These are phyloP conservation scores for Archegozetes longisetosus DNA, from an alignment of 1,140 invertebrate species.

Conservation along the genomic window DNA sequence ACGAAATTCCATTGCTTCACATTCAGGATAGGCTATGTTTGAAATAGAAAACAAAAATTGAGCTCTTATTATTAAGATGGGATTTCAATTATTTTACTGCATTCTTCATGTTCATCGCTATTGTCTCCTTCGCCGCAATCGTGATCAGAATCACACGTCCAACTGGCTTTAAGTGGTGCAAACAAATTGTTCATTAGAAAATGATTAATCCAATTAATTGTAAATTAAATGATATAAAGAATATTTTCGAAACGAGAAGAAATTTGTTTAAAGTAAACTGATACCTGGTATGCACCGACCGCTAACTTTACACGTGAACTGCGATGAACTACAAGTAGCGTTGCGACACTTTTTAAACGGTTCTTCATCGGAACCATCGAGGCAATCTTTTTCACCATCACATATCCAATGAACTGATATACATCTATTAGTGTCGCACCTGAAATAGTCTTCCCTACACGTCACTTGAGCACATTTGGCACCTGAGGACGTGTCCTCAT, in stretches of 20 bases:
- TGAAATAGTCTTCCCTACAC: constrained; percentile 87
- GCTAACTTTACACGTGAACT: constrained; percentile 68
- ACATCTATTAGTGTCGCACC: constrained; percentile 79
- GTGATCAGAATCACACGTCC: constrained; percentile 66
- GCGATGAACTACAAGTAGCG: constrained; percentile 63
- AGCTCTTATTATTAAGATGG: not conserved
- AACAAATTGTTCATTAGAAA: constrained; percentile 77
- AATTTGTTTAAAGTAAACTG: constrained; percentile 75
- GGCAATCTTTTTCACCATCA: constrained; percentile 41
- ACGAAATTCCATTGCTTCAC: constrained; percentile 59
- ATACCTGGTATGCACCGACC: constrained; percentile 82
- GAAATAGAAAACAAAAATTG: constrained; percentile 37
- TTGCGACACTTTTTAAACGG: constrained; percentile 38
- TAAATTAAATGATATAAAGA: no score
- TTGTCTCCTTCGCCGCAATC: constrained; percentile 56
- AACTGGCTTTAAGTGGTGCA: constrained; percentile 75
- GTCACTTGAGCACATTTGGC: constrained; percentile 39
- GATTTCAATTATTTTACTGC: constrained; percentile 34
- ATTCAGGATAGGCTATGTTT: constrained; percentile 50
- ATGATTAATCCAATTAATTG: constrained; percentile 65
- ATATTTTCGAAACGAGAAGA: no score
- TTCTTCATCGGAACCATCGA: constrained; percentile 44
- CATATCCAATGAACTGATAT: constrained; percentile 48
- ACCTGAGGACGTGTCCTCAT: constrained; percentile 33
- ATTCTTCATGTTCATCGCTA: constrained; percentile 77